A percentile compares a stretch with the other conserved stretches of the same genome.
phyloP scores from a whole-genome alignment of 2,113 vertebrate species.

The Spilogale gracilis region DNA sequence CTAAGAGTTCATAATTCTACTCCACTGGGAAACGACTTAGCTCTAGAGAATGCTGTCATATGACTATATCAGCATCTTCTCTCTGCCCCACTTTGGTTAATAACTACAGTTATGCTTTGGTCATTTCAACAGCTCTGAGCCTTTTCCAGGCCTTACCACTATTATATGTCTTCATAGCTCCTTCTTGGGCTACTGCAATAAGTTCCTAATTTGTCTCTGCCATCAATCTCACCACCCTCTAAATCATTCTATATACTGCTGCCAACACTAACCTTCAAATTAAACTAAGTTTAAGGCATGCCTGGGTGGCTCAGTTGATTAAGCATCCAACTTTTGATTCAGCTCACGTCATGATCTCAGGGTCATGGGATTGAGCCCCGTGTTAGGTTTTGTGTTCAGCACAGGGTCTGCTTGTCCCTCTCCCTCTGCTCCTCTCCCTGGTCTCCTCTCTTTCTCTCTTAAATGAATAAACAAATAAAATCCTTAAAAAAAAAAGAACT shows the following conservation, averaged over 20 bases:
- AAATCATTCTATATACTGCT: neutral
- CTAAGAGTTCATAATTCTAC: neutral
- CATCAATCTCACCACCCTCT: neutral
- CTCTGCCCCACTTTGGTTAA: neutral
- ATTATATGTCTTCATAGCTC: neutral
- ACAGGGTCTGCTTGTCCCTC: too few species aligned
- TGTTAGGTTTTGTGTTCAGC: too few species aligned
- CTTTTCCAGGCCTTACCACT: neutral
- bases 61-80: neutral
- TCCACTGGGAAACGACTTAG: neutral
- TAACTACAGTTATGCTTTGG: neutral
- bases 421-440: too few species aligned
- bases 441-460: too few species aligned
- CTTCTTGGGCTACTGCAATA: neutral
- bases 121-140: slow-evolving; percentile 19
- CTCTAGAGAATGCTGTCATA: neutral
- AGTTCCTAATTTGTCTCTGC: neutral
- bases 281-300: neutral
- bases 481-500: too few species aligned
- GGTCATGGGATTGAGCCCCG: too few species aligned
- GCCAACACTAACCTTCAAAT: neutral
- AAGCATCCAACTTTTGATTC: too few species aligned
- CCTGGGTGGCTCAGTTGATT: too few species aligned
- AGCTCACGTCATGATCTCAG: too few species aligned
- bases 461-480: too few species aligned